A percentile compares a stretch with the other conserved stretches of the same genome.
These are phyloP conservation scores for Penaeus vannamei DNA, from an alignment of 1,140 invertebrate species.

Conservation along the genomic window DNA sequence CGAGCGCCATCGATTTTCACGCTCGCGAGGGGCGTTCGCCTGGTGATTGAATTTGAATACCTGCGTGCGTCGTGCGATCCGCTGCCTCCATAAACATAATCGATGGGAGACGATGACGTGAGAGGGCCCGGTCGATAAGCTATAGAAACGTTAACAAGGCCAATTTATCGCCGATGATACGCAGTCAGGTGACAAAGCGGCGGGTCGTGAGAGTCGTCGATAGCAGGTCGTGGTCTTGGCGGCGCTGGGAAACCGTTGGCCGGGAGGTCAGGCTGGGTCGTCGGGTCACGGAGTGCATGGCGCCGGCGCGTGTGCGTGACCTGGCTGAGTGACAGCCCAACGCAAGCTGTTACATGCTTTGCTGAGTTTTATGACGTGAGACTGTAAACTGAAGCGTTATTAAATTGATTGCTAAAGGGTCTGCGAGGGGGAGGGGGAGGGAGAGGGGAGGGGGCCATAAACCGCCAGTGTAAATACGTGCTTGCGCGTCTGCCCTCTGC, in stretches of 20 bases:
- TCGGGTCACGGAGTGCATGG: neutral
- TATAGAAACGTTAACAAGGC: constrained; percentile 61
- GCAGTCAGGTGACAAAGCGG: constrained; percentile 57
- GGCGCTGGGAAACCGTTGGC: constrained; percentile 6
- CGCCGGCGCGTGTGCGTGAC: neutral
- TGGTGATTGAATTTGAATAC: constrained; percentile 57
- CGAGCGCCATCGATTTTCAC: constrained; percentile 51
- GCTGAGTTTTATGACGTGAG: no score
- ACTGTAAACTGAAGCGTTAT: no score
- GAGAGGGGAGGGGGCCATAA: neutral
- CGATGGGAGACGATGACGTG: constrained; percentile 38
- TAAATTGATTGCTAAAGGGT: neutral
- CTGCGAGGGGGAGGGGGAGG: neutral
- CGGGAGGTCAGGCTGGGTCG: neutral
- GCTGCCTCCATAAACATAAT: constrained; percentile 17
- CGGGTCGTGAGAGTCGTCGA: constrained; percentile 54
- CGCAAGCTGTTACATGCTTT: no score
- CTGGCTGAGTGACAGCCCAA: no score
- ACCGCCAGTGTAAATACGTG: neutral
- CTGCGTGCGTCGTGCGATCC: constrained; percentile 41
- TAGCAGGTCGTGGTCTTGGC: neutral
- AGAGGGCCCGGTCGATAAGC: constrained; percentile 47
- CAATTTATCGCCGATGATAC: constrained; percentile 61
- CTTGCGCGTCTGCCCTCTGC: no score
- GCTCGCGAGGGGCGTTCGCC: constrained; percentile 25